These are phyloP conservation scores for Myotis vivesi DNA, from an alignment of 2,797 vertebrate species.

Conservation along the genomic window DNA sequence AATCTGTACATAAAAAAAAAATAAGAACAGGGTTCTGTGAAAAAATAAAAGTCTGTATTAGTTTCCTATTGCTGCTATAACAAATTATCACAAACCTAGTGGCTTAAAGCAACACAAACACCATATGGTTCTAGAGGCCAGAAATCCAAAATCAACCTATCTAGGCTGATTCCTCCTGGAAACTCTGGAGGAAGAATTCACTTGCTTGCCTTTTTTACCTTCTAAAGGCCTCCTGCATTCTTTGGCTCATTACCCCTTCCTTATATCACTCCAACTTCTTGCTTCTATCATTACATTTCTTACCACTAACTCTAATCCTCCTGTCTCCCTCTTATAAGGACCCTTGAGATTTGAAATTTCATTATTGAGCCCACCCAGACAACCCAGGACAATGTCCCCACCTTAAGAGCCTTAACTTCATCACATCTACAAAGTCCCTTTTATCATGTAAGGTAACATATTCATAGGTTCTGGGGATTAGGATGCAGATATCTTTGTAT, in stretches of 20 bases:
- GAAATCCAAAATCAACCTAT: background rate
- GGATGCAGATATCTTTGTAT: background rate
- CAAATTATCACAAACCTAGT: background rate
- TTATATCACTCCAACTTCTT: background rate
- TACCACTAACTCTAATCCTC: background rate
- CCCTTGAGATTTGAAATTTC: background rate
- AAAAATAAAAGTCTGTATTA: background rate
- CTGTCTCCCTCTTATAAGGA: background rate
- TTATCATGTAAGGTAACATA: background rate
- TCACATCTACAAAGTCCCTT: background rate
- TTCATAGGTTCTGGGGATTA: background rate
- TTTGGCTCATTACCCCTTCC: background rate
- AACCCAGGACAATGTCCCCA: background rate
- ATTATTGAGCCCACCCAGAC: background rate
- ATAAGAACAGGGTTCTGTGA: background rate
- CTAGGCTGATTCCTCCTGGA: background rate
- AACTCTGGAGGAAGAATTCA: background rate
- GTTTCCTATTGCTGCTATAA: background rate
- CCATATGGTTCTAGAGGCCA: background rate
- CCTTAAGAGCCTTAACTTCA: background rate
- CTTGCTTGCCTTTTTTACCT: background rate
- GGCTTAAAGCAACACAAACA: background rate
- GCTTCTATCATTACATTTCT: background rate
- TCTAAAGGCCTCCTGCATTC: background rate
- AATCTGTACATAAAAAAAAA: background rate